phyloP scores from a whole-genome alignment of 2,797 vertebrate species.

The Poeciliopsis gracilis region DNA sequence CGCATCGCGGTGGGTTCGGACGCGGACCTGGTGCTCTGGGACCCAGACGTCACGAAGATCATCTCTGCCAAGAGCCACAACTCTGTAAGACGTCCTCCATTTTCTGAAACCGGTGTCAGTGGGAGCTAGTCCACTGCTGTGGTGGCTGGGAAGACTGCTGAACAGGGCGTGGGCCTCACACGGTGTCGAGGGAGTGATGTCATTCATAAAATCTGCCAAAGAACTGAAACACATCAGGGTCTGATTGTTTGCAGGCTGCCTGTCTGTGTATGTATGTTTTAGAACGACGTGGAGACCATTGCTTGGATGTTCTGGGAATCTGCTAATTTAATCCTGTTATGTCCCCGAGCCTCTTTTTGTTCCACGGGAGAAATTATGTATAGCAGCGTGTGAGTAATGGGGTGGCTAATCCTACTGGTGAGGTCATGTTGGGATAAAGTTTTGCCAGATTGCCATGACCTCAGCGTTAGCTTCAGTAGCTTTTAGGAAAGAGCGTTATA shows the following conservation, averaged over 20 bases:
- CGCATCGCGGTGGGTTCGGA: slow-evolving; percentile 97
- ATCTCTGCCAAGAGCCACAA: slow-evolving; percentile 98
- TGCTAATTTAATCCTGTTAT: slow-evolving; percentile 17
- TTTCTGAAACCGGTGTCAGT: slow-evolving; percentile 1
- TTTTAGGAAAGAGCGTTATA: slow-evolving; percentile 46
- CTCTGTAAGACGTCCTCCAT: slow-evolving; percentile 78
- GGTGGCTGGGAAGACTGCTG: slow-evolving; percentile 20
- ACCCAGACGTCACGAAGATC: slow-evolving; percentile 92
- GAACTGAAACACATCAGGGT: slow-evolving; percentile 62
- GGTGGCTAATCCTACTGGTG: slow-evolving; percentile 51
- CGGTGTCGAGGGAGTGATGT: slow-evolving; percentile 71
- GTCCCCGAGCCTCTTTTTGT: slow-evolving; percentile 57
- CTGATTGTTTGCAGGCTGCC: slow-evolving; percentile 66
- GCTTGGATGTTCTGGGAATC: slow-evolving; percentile 28
- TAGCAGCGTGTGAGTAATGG: slow-evolving; percentile 45
- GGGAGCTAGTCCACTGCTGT: slow-evolving; percentile 5
- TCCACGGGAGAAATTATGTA: slow-evolving; percentile 49
- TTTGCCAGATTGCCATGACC: slow-evolving; percentile 66
- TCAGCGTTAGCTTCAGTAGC: slow-evolving; percentile 62
- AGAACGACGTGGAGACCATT: slow-evolving; percentile 9
- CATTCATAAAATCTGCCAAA: slow-evolving; percentile 67
- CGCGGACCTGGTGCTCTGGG: slow-evolving; percentile 97
- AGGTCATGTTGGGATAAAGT: slow-evolving; percentile 63
- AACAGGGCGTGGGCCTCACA: slow-evolving; percentile 67
- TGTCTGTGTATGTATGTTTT: slow-evolving; percentile 27